Base-by-base conservation (phyloP, 2,113 vertebrate species). In the Mohoua ochrocephala region DNA sequence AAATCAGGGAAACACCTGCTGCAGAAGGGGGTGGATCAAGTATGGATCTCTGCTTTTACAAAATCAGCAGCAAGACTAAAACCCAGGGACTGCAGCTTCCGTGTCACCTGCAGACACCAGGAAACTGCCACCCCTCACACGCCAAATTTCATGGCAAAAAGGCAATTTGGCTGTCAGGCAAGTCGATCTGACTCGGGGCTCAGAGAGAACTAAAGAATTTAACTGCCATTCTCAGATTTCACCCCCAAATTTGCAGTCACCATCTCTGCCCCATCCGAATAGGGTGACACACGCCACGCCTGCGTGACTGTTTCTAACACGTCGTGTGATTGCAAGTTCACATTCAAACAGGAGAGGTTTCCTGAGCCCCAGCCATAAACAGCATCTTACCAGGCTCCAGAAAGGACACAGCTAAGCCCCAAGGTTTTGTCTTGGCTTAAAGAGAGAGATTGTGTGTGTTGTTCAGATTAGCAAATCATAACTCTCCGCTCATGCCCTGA, bases 361-460 rank as follows among this genome's bases (percentile, higher is more conserved):
- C 41, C 28, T 47, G 30, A 73, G 24, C 65, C 35, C 21, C 16
- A 45, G 35, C 18, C 77, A 82, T 41, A 91, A 87, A 44, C 20
- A 89, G 31, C 67, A 73, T 63, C 54, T 82, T 54, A 87, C 7
- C 33, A 91, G 33, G 39, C 49, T 82, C 52, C 89, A 91, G 71
- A 65, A 88, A 35, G 50, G 35, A 76, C 2, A 2, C 0, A 2
- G 44, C 61, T 85, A 96, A 91, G 67, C 50, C 15, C 16, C 75
- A 84, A 77, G 64, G 59, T 80, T 91, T 85, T 88, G 47, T 81
- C 79, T 90, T 74, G 54, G 85, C 59, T 92, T 95, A 92, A 80
- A 86, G 39, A 84, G 23, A 90, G 42, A 37, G 9, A 31, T 13
- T 54, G 16, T 54, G 30, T 61, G 11, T 39, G 35, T 61, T 20